These are phyloP conservation scores for Andricus grossulariae DNA, from an alignment of 1,140 invertebrate species.

Conservation along the genomic window DNA sequence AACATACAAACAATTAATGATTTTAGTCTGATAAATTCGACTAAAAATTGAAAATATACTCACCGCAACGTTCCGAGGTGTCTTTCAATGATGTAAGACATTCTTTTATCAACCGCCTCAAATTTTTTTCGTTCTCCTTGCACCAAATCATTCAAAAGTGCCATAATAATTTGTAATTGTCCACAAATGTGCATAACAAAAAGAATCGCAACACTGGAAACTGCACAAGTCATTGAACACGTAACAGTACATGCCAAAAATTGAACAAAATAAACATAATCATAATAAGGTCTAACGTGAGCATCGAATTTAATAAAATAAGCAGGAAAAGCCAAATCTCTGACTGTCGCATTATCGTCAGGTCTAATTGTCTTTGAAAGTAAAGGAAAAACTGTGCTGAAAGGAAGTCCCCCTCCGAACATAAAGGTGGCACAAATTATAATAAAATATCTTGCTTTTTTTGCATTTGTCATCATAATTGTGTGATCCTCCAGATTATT, in stretches of 20 bases:
- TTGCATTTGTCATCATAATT: no score
- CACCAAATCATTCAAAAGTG: not conserved
- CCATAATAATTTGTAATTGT: constrained; percentile 18
- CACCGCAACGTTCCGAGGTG: constrained; percentile 42
- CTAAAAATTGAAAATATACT: not conserved
- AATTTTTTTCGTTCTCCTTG: not conserved
- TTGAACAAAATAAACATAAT: not conserved
- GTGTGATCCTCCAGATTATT: no score
- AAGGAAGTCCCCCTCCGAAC: no score
- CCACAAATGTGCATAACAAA: constrained; percentile 9
- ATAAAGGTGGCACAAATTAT: no score
- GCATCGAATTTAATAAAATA: not conserved
- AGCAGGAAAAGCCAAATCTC: not conserved
- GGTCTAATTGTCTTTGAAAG: no score
- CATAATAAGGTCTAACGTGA: not conserved
- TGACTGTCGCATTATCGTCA: not conserved
- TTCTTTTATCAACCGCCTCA: constrained; percentile 34
- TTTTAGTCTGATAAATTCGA: no score
- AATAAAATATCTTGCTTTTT: no score
- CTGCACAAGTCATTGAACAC: not conserved
- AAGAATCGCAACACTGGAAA: not conserved
- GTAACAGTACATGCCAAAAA: not conserved
- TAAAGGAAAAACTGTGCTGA: no score
- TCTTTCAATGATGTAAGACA: constrained; percentile 54
- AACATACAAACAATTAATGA: no score